A percentile compares a stretch with the other conserved stretches of the same genome.
These are phyloP conservation scores for Podargus strigoides DNA, from an alignment of 2,797 vertebrate species.

Conservation along the genomic window DNA sequence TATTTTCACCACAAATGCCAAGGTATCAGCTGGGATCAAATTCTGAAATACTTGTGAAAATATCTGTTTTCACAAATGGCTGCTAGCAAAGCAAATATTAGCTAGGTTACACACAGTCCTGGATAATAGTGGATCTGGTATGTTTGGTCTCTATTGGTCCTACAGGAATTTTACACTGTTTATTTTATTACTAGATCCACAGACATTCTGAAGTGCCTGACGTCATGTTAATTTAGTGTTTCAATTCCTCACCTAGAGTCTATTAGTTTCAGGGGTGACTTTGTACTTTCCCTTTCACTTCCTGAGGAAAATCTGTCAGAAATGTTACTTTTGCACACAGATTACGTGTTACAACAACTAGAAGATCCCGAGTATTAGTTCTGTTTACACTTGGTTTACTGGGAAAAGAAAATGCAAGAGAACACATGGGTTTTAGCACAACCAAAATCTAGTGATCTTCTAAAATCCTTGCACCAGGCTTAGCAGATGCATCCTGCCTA, in stretches of 20 bases:
- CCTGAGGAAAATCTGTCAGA: neutral
- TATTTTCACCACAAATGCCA: constrained; percentile 37
- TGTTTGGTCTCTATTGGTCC: neutral
- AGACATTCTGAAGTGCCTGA: neutral
- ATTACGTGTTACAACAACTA: neutral
- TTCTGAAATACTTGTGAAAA: constrained; percentile 51
- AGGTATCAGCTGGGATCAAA: neutral
- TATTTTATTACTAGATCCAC: neutral
- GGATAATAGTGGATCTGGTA: neutral
- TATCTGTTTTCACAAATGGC: constrained; percentile 30
- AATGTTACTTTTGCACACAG: neutral
- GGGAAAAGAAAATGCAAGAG: neutral
- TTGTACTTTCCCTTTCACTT: neutral
- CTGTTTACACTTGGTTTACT: constrained; percentile 2
- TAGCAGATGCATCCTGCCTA: constrained; percentile 24
- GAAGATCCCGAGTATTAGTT: neutral
- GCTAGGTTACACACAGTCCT: neutral
- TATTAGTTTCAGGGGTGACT: neutral
- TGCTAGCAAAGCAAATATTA: constrained; percentile 32
- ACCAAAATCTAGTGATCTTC: constrained; percentile 20
- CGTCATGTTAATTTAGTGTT: constrained; percentile 14
- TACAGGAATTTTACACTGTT: neutral
- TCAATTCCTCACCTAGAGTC: neutral
- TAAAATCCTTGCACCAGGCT: constrained; percentile 3
- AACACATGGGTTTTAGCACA: neutral